Conservation (phyloP, 2,888 invertebrate species). For the Abscondita cerata region DNA sequence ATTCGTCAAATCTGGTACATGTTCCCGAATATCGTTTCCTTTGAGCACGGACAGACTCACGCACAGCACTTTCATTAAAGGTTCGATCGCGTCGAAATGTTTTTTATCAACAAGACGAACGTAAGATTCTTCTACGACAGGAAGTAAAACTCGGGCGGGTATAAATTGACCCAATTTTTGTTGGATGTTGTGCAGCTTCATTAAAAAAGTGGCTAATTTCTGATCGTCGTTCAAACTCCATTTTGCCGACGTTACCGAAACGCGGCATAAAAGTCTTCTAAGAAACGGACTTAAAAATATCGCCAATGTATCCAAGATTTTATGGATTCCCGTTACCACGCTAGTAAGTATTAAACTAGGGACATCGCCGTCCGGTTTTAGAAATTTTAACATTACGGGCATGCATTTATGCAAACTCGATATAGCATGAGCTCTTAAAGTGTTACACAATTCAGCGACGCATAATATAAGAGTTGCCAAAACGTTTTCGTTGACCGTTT, state of each 20-base stretch:
- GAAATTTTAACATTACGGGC: conserved; percentile 73
- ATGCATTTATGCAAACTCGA: conserved; percentile 78
- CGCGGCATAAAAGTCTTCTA: conserved; percentile 70
- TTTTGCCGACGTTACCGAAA: conserved; percentile 66
- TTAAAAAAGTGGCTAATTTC: conserved; percentile 63
- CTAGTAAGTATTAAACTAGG: conserved; percentile 73
- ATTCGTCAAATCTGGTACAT: conserved; percentile 72
- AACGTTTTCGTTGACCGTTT: conserved; percentile 64
- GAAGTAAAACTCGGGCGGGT: conserved; percentile 78
- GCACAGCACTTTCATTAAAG: conserved; percentile 78
- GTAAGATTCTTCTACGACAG: conserved; percentile 73
- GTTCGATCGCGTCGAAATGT: conserved; percentile 67
- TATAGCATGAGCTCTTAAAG: conserved; percentile 78
- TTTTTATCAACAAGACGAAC: conserved; percentile 65
- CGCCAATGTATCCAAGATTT: conserved; percentile 81
- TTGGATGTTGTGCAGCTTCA: conserved; percentile 68
- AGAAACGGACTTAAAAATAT: conserved; percentile 88
- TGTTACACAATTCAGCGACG: conserved; percentile 79
- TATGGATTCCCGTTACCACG: conserved; percentile 79
- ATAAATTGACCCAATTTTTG: conserved; percentile 73
- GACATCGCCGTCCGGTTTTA: conserved; percentile 67
- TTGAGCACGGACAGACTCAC: conserved; percentile 73
- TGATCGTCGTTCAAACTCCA: conserved; percentile 58
- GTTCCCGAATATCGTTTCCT: conserved; percentile 67
- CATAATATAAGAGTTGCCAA: conserved; percentile 78